Percentiles rank a stretch among this genome's conserved stretches.
These are phyloP conservation scores for Semicossyphus pulcher DNA, from an alignment of 2,113 vertebrate species.

Conservation along the genomic window DNA sequence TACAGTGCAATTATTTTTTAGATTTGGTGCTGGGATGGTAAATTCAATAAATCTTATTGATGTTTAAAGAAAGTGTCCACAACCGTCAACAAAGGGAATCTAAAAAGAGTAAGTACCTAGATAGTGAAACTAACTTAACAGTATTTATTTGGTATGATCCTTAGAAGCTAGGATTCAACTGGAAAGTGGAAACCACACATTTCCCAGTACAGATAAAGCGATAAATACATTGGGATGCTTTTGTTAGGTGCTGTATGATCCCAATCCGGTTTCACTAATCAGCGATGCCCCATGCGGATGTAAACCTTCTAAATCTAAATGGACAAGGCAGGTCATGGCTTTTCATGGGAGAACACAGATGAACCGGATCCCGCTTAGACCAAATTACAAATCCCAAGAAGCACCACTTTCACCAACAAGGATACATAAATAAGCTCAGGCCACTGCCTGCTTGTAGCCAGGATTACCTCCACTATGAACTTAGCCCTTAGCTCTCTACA, in stretches of 20 bases:
- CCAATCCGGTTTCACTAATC: neutral
- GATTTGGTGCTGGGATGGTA: neutral
- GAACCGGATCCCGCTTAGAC: conserved; percentile 20
- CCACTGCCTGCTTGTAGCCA: conserved; percentile 39
- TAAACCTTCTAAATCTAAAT: conserved; percentile 30
- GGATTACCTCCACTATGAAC: conserved; percentile 62
- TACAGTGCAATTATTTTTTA: neutral
- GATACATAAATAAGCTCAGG: conserved; percentile 47
- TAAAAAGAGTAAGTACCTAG: neutral
- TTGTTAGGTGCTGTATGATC: neutral
- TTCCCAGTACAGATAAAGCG: neutral
- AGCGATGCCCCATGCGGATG: neutral
- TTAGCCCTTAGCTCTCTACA: conserved; percentile 43
- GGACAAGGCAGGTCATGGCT: conserved; percentile 5
- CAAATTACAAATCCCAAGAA: conserved; percentile 45
- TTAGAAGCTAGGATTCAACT: neutral
- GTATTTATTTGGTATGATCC: neutral
- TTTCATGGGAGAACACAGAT: conserved; percentile 1
- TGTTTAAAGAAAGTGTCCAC: neutral
- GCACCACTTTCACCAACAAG: conserved; percentile 46
- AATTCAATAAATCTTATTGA: neutral
- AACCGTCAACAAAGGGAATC: neutral
- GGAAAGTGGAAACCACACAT: neutral
- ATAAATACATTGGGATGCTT: neutral
- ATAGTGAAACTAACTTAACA: neutral